These are phyloP conservation scores for Cyphomyrus plagiostoma DNA, from an alignment of 2,113 vertebrate genomes.

Conservation along the genomic window DNA sequence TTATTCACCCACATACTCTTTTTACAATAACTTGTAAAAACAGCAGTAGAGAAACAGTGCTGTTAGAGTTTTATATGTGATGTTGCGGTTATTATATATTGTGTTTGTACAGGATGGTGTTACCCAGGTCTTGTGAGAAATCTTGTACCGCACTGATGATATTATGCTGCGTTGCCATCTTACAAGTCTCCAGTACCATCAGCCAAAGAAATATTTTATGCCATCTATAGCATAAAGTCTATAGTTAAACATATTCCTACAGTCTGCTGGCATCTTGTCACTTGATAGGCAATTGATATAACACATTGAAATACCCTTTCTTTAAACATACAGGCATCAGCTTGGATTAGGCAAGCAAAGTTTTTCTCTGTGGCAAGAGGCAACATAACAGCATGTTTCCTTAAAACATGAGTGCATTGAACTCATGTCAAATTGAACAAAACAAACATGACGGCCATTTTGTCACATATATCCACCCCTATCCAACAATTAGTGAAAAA, in stretches of 20 bases:
- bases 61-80: not conserved
- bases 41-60: not conserved
- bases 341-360: not conserved
- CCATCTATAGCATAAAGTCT: not conserved
- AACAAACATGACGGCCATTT: not conserved
- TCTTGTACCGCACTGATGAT: not conserved
- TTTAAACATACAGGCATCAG: not conserved
- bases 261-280: not conserved
- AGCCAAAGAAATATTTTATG: not conserved
- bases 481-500: not conserved
- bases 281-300: not conserved
- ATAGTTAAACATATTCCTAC: not conserved
- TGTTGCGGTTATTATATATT: not conserved
- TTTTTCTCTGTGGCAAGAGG: not conserved
- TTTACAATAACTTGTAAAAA: constrained; percentile 2
- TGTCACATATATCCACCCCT: not conserved
- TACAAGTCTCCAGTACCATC: not conserved
- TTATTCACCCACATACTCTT: not conserved
- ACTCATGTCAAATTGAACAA: not conserved
- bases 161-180: not conserved
- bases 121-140: not conserved
- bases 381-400: not conserved
- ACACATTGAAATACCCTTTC: not conserved
- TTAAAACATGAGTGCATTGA: not conserved
- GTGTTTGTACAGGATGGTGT: not conserved